These are phyloP conservation scores for Thryonomys swinderianus DNA, from an alignment of 2,113 vertebrate species.

Conservation along the genomic window DNA sequence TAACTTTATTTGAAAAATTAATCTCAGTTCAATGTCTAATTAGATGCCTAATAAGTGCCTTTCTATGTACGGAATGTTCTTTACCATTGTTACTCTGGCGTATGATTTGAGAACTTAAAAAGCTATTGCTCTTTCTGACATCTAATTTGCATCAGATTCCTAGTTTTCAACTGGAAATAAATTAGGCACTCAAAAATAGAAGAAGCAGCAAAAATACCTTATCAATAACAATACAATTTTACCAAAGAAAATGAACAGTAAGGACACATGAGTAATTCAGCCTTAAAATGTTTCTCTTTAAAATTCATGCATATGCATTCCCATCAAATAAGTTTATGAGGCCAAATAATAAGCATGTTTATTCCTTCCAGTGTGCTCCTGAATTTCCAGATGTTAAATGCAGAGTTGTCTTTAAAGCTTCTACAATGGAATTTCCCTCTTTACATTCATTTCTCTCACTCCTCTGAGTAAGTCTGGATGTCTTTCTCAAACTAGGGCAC, in stretches of 20 bases:
- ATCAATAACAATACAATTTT: slow-evolving; percentile 35
- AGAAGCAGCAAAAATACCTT: slow-evolving; percentile 32
- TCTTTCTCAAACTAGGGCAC: neutral
- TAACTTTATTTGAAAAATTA: slow-evolving; percentile 23
- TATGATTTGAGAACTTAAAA: slow-evolving; percentile 36
- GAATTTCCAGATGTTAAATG: neutral
- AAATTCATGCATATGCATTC: neutral
- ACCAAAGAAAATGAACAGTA: neutral
- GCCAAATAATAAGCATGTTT: neutral
- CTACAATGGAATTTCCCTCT: neutral
- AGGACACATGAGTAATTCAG: neutral
- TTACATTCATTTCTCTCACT: neutral
- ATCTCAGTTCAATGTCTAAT: slow-evolving; percentile 45
- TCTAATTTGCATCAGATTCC: slow-evolving; percentile 36
- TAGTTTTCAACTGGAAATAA: slow-evolving; percentile 58
- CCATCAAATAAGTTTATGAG: neutral
- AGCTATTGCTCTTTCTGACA: slow-evolving; percentile 40
- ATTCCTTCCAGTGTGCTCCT: neutral
- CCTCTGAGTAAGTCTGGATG: neutral
- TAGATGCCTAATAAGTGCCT: slow-evolving; percentile 14
- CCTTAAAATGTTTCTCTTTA: neutral
- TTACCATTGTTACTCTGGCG: slow-evolving; percentile 47
- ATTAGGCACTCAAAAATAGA: slow-evolving; percentile 38
- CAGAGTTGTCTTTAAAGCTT: neutral
- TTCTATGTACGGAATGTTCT: neutral